Evolutionary conservation across 2,797 vertebrate genomes (phyloP), one percentile per base, ranked within the genome.

Genomic region (Hippoglossus hippoglossus): DNA sequence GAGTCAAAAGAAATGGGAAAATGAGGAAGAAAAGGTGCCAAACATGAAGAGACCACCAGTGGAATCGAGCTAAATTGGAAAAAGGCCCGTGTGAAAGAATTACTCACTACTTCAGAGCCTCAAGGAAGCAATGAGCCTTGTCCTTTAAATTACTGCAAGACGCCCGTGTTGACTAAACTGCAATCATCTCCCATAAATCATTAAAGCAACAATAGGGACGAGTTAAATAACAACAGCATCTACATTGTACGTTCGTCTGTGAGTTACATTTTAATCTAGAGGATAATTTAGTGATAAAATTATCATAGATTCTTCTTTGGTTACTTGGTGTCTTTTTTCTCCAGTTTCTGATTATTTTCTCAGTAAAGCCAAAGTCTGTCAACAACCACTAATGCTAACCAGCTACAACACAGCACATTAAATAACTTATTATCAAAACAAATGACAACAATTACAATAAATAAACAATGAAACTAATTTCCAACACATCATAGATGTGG

Each of bases 1-100:
- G 55, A 28, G 71, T 71, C 51, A 75, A 70, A 71, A 68, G 67
- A 82, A 86, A 81, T 34, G 60, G 72, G 54, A 73, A 80, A 82
- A 75, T 63, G 64, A 82, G 61, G 58, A 47, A 50, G 31, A 59
- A 62, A 21, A 53, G 26, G 55, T 66, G 71, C 53, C 71, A 81
- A 70, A 73, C 54, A 63, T 62, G 66, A 78, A 63, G 69, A 66
- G 75, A 79, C 77, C 75, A 80, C 65, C 83, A 71, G 63, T 1
- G 46, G 47, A 79, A 79, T 24, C 13, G 0, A 56, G 54, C 28
- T n/a, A 12, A 9, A 56, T 12, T 56, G 56, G 62, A 21, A 63
- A 73, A 19, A 19, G 12, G 15, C 15, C 44, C 18, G 5, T 46
- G 44, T 46, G 21, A 80, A 69, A 71, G 19, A 77, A 63, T 54